Evolutionary conservation across 92 coral and sea anemone genomes (phyloP).

Genomic region (Anthopleura xanthogrammica): DNA sequence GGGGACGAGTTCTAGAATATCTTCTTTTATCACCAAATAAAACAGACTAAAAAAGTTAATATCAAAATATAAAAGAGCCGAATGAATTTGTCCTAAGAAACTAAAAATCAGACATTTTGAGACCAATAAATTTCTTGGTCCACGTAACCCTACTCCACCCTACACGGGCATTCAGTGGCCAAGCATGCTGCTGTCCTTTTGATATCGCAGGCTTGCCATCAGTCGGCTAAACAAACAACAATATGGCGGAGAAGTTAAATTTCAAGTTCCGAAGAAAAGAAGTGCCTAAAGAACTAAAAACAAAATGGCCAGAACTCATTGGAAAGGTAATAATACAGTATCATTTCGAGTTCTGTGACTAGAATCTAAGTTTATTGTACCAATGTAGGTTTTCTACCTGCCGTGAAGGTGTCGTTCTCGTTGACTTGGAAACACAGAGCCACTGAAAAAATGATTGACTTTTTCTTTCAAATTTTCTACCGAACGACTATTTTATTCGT

Average conservation of each 20-base stretch:
- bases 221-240: background rate
- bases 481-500: background rate
- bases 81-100: too few species aligned
- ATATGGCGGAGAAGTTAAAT: slow-evolving; percentile 30
- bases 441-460: background rate
- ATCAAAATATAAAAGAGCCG: too few species aligned
- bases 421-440: slow-evolving; percentile 11
- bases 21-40: background rate
- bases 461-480: background rate
- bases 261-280: slow-evolving; percentile 64
- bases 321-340: slow-evolving; percentile 77
- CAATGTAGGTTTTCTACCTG: too few species aligned
- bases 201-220: background rate
- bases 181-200: background rate
- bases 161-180: background rate
- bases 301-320: slow-evolving; percentile 81
- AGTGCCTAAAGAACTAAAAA: slow-evolving; percentile 46
- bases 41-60: background rate
- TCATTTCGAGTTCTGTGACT: too few species aligned
- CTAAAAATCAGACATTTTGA: too few species aligned
- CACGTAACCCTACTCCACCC: background rate
- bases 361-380: too few species aligned
- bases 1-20: background rate
- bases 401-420: background rate
- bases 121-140: too few species aligned